A percentile compares a stretch with the other conserved stretches of the same genome.
Evolutionary conservation across 1,140 invertebrate genomes (phyloP).

Genomic region (Tetragonula clypearis): DNA sequence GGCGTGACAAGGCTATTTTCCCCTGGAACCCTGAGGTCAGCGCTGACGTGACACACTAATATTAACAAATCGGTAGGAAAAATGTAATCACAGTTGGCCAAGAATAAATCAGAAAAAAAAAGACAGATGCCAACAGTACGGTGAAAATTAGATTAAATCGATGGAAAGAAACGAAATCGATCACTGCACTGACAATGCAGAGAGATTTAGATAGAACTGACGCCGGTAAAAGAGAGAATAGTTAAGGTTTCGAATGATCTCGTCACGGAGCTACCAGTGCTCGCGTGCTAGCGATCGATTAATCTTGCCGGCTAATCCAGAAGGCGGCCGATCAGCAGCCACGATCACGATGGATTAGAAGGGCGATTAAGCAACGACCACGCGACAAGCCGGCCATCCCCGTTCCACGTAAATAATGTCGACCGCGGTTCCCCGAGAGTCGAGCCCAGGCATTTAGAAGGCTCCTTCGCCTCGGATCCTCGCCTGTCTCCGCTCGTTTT

Average conservation of each 20-base stretch:
- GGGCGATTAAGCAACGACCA: constrained; percentile 51
- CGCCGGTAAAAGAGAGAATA: too few relatives aligned
- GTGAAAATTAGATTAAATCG: too few relatives aligned
- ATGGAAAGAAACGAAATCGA: too few relatives aligned
- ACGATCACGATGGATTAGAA: constrained; percentile 50
- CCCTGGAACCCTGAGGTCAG: too few relatives aligned
- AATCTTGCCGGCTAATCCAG: constrained; percentile 49
- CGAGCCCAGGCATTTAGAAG: neutral
- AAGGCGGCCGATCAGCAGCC: constrained; percentile 34
- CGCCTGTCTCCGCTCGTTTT: neutral
- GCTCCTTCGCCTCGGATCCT: neutral
- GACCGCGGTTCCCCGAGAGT: neutral
- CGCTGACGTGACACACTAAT: too few relatives aligned
- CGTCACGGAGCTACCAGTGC: neutral
- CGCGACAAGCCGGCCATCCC: constrained; percentile 43
- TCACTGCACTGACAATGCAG: too few relatives aligned
- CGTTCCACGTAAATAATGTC: constrained; percentile 35
- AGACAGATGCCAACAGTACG: too few relatives aligned
- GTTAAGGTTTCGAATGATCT: constrained; percentile 10
- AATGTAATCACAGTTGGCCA: too few relatives aligned
- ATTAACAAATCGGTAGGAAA: too few relatives aligned
- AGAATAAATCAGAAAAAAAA: too few relatives aligned
- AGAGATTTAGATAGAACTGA: too few relatives aligned
- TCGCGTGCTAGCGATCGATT: constrained; percentile 52
- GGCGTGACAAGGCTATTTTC: too few relatives aligned